Evolutionary conservation across 2,113 vertebrate genomes (phyloP).

Genomic region (Strigops habroptila): DNA sequence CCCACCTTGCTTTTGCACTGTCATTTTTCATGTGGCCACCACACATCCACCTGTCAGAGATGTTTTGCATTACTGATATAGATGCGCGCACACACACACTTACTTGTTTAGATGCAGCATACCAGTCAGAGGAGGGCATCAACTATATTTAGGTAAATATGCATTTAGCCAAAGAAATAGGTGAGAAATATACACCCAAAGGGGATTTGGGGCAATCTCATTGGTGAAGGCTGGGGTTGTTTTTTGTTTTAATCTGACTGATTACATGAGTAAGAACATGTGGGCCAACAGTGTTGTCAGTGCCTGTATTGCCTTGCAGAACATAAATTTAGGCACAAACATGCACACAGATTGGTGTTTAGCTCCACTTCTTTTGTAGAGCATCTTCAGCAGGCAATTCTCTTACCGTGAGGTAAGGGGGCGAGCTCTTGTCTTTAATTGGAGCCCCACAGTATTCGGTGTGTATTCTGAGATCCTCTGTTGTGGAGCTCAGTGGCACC

Average conservation of each 20-base stretch:
- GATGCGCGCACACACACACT: background rate
- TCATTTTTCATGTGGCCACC: background rate
- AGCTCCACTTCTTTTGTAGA: background rate
- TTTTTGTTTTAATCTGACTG: background rate
- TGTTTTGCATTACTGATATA: background rate
- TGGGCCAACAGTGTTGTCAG: background rate
- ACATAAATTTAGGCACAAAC: background rate
- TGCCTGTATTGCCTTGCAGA: background rate
- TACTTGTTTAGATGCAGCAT: background rate
- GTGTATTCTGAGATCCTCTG: background rate
- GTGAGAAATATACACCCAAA: background rate
- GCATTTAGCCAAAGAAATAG: background rate
- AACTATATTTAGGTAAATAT: background rate
- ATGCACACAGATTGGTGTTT: background rate
- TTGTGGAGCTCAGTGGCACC: background rate
- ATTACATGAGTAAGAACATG: background rate
- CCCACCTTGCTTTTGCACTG: conserved; percentile 10
- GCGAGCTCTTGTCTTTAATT: background rate
- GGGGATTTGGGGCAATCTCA: background rate
- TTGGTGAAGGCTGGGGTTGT: background rate
- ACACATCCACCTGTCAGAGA: conserved; percentile 13
- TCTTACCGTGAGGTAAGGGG: background rate
- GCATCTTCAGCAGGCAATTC: background rate
- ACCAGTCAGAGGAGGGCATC: background rate
- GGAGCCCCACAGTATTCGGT: background rate